Evolutionary conservation across 2,888 invertebrate species (phyloP).

Genomic region (Ypsolopha scabrella): DNA sequence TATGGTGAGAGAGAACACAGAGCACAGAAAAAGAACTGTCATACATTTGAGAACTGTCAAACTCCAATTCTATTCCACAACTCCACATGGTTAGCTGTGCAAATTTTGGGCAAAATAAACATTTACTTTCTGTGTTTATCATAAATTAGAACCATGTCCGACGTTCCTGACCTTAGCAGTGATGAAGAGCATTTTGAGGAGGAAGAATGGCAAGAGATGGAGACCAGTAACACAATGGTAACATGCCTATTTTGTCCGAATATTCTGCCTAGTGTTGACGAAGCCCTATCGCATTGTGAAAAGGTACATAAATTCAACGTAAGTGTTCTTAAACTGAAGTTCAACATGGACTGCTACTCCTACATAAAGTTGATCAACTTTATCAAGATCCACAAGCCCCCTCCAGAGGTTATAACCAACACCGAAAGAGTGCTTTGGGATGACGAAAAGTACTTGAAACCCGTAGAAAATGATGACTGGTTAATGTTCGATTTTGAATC

Average conservation of each 20-base stretch:
- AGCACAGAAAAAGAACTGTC: no score
- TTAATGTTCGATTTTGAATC: slow-evolving; percentile 81
- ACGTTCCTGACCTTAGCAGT: slow-evolving; percentile 61
- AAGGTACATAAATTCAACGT: slow-evolving; percentile 76
- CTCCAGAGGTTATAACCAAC: slow-evolving; percentile 66
- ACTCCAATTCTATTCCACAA: no score
- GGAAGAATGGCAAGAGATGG: slow-evolving; percentile 64
- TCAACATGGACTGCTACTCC: slow-evolving; percentile 84
- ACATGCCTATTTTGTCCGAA: slow-evolving; percentile 81
- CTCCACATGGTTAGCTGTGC: slow-evolving; percentile 19
- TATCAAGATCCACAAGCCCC: slow-evolving; percentile 74
- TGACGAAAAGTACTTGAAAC: slow-evolving; percentile 82
- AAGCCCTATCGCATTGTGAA: slow-evolving; percentile 77
- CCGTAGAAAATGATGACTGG: slow-evolving; percentile 84
- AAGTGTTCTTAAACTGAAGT: slow-evolving; percentile 73
- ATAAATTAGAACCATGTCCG: slow-evolving; percentile 34
- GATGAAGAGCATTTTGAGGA: slow-evolving; percentile 61
- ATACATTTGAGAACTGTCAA: no score
- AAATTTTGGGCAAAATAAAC: background rate
- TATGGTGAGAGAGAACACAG: no score
- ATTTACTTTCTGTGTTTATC: slow-evolving; percentile 3
- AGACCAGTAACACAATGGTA: slow-evolving; percentile 42
- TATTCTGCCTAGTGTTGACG: slow-evolving; percentile 70
- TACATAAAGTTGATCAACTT: slow-evolving; percentile 87
- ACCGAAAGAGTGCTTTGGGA: slow-evolving; percentile 74